phyloP scores from a whole-genome alignment of 2,113 vertebrate genomes.

The Platanista minor region DNA sequence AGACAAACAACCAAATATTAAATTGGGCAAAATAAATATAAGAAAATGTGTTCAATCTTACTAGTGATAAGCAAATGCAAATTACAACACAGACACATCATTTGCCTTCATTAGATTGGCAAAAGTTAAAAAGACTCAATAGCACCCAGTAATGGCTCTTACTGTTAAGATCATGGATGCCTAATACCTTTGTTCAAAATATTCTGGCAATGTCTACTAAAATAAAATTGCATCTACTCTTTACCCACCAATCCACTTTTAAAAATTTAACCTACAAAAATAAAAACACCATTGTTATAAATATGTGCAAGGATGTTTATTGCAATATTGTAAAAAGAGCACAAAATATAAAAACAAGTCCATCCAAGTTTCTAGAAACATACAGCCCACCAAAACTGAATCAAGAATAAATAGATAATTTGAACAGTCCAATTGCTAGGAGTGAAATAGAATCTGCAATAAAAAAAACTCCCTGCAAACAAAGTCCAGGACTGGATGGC shows the following conservation, averaged over 20 bases:
- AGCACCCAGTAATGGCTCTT: neutral
- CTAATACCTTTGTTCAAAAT: neutral
- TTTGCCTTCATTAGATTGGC: neutral
- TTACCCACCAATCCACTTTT: neutral
- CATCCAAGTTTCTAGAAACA: neutral
- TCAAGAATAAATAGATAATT: neutral
- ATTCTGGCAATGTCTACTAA: slow-evolving; percentile 1
- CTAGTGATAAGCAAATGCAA: neutral
- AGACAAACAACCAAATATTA: neutral
- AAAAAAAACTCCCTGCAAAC: neutral
- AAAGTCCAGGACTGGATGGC: neutral
- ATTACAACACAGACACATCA: neutral
- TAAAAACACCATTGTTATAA: neutral
- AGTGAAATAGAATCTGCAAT: neutral
- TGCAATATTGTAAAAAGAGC: neutral
- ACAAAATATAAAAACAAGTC: neutral
- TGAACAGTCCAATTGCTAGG: neutral
- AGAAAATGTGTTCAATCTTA: neutral
- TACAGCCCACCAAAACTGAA: neutral
- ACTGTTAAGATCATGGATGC: neutral
- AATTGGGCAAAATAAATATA: neutral
- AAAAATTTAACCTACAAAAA: slow-evolving; percentile 3
- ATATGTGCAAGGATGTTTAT: neutral
- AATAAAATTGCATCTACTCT: neutral
- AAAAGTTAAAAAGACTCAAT: neutral